Percentiles rank a stretch among this genome's conserved stretches.
phyloP scores from a whole-genome alignment of 2,797 vertebrate genomes.

The Chanos chanos region DNA sequence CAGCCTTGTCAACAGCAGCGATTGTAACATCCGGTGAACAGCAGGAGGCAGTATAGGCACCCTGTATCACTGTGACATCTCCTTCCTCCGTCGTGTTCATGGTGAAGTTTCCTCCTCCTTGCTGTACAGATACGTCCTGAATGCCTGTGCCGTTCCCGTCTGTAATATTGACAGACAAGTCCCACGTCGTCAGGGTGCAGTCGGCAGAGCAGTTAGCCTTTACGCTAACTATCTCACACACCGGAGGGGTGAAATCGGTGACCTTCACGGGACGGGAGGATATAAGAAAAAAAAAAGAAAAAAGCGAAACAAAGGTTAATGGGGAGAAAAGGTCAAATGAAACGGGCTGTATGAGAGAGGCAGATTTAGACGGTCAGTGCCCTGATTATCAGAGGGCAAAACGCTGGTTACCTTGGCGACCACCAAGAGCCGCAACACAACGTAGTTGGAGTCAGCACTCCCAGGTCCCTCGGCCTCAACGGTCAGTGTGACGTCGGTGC shows the following conservation, averaged over 20 bases:
- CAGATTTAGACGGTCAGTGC: neutral
- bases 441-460: slow-evolving; percentile 60
- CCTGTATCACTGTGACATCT: slow-evolving; percentile 24
- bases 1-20: slow-evolving; percentile 60
- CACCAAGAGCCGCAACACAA: slow-evolving; percentile 62
- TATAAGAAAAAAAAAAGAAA: too few relatives aligned
- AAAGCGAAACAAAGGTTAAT: neutral
- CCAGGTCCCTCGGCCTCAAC: slow-evolving; percentile 52
- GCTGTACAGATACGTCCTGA: slow-evolving; percentile 37
- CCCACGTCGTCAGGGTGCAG: slow-evolving; percentile 56
- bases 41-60: slow-evolving; percentile 62
- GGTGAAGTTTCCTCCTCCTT: slow-evolving; percentile 54
- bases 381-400: too few relatives aligned
- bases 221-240: slow-evolving; percentile 48
- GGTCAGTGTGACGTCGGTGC: slow-evolving; percentile 67
- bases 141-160: slow-evolving; percentile 65
- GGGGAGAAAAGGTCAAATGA: neutral
- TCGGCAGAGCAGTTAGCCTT: slow-evolving; percentile 47
- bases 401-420: slow-evolving; percentile 64
- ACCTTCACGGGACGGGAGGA: slow-evolving; percentile 58
- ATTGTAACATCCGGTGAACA: slow-evolving; percentile 63
- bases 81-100: neutral
- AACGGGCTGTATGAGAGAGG: neutral
- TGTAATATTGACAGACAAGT: slow-evolving; percentile 57
- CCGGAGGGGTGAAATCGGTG: slow-evolving; percentile 61